phyloP scores from a whole-genome alignment of 2,797 vertebrate species.

The Pelochelys cantorii region DNA sequence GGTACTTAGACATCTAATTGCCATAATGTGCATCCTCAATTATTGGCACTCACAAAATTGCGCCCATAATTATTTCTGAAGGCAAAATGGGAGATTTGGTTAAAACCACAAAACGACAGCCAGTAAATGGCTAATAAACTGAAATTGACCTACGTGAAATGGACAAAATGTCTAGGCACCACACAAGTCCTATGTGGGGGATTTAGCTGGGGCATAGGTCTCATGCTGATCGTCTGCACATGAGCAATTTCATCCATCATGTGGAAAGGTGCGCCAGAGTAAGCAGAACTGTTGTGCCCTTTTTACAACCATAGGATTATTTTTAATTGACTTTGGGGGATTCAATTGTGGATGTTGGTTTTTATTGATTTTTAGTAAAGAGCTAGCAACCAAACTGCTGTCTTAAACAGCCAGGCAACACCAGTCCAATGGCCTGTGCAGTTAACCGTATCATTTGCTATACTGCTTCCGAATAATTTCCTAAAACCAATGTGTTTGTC shows the following conservation, averaged over 20 bases:
- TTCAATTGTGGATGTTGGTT: accelerated
- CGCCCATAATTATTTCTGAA: not conserved
- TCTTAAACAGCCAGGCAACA: not conserved
- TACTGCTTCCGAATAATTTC: not conserved
- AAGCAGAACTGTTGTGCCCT: not conserved
- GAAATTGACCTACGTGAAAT: not conserved
- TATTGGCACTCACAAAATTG: not conserved
- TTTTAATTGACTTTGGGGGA: not conserved
- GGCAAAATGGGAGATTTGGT: not conserved
- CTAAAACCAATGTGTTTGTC: not conserved
- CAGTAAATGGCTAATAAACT: not conserved
- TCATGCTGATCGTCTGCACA: not conserved
- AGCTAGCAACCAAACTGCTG: not conserved
- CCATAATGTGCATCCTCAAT: not conserved
- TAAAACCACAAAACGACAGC: not conserved
- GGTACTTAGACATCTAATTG: not conserved
- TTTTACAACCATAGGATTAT: accelerated
- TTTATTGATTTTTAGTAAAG: not conserved
- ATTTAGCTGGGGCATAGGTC: not conserved
- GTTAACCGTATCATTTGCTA: not conserved
- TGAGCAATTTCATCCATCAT: not conserved
- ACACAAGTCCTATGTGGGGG: too few relatives aligned
- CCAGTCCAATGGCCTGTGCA: accelerated
- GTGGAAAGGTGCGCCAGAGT: accelerated
- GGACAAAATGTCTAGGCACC: not conserved